Conservation (phyloP, 2,888 invertebrate genomes). For the Latheticus oryzae region DNA sequence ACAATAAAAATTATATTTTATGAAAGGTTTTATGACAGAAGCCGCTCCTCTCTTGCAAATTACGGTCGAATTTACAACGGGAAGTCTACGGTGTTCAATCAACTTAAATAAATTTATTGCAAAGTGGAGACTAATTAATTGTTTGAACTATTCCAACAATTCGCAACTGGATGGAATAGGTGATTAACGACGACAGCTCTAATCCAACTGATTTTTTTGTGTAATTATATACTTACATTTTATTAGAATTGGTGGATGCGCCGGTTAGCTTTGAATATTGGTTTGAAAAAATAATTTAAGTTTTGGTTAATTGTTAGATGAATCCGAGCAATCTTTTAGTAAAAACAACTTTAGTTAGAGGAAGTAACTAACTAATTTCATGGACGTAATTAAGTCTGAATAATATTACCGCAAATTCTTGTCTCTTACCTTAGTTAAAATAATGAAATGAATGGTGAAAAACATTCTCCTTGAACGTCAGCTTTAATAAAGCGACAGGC, state of each 20-base stretch:
- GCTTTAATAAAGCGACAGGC: background rate
- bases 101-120: slow-evolving; percentile 16
- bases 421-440: background rate
- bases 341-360: slow-evolving; percentile 18
- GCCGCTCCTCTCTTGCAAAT: slow-evolving; percentile 6
- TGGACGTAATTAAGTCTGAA: slow-evolving; percentile 21
- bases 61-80: slow-evolving; percentile 1
- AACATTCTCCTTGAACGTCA: too few relatives aligned
- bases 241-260: too few relatives aligned
- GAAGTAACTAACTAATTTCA: slow-evolving; percentile 22
- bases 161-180: too few relatives aligned
- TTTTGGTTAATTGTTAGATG: too few relatives aligned
- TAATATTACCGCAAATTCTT: slow-evolving; percentile 8
- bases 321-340: slow-evolving; percentile 1
- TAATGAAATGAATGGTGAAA: slow-evolving; percentile 8
- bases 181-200: too few relatives aligned
- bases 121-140: too few relatives aligned
- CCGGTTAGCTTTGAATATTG: too few relatives aligned
- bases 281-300: too few relatives aligned
- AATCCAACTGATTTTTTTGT: too few relatives aligned
- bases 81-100: background rate
- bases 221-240: too few relatives aligned
- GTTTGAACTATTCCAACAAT: slow-evolving; percentile 12
- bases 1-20: slow-evolving; percentile 17
- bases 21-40: background rate